Evolutionary conservation across 1,140 invertebrate genomes (phyloP).

Genomic region (Gonatopus flavifemur): DNA sequence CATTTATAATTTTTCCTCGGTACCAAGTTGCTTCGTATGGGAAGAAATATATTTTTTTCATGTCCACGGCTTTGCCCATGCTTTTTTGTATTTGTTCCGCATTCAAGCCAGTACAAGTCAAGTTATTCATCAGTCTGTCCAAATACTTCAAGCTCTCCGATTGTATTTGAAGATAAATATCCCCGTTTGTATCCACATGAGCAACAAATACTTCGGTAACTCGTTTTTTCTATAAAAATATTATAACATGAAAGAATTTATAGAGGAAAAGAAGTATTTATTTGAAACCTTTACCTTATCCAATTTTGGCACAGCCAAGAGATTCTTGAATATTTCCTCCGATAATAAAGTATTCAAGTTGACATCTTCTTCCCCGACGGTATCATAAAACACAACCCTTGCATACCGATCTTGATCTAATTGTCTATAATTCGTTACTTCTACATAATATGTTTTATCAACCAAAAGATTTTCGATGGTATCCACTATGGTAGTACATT

Average conservation of each 20-base stretch:
- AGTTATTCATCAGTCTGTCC: constrained; percentile 32
- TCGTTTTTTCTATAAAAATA: constrained; percentile 38
- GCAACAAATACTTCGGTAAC: constrained; percentile 52
- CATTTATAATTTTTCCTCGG: constrained; percentile 39
- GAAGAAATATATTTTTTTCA: constrained; percentile 46
- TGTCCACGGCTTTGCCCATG: constrained; percentile 18
- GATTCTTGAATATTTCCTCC: constrained; percentile 26
- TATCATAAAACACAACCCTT: constrained; percentile 33
- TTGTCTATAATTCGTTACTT: constrained; percentile 11
- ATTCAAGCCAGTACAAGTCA: constrained; percentile 30
- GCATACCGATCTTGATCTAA: constrained; percentile 14
- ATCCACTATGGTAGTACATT: constrained; percentile 22
- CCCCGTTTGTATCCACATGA: constrained; percentile 47
- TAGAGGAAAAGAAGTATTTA: background rate
- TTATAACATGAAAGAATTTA: constrained; percentile 5
- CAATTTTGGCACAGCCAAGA: constrained; percentile 13
- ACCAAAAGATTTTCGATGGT: constrained; percentile 31
- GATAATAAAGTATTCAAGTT: constrained; percentile 43
- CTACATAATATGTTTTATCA: constrained; percentile 21
- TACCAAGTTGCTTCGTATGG: constrained; percentile 43
- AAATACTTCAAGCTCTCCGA: constrained; percentile 46
- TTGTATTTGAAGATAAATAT: constrained; percentile 56
- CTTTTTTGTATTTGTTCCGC: constrained; percentile 23
- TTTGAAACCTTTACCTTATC: background rate
- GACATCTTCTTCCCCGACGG: constrained; percentile 25